phyloP scores from a whole-genome alignment of 92 coral and sea anemone species.

The Porites divaricata region DNA sequence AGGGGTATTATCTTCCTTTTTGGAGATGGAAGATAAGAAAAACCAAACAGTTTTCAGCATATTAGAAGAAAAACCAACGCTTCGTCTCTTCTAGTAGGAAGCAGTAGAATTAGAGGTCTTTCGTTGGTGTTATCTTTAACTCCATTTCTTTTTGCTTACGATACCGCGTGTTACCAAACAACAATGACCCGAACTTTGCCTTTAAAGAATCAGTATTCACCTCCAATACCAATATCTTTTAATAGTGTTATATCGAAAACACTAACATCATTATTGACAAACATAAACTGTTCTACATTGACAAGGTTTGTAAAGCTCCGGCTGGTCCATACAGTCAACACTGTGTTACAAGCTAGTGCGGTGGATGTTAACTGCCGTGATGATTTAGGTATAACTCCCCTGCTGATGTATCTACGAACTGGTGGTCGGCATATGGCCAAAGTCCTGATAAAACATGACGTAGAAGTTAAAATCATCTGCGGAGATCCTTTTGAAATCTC shows the following conservation, averaged over 20 bases:
- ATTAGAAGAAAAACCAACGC: conserved; percentile 4
- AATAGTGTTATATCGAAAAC: neutral
- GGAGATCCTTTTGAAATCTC: conserved; percentile 43
- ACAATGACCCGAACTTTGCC: neutral
- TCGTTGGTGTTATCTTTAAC: conserved; percentile 1
- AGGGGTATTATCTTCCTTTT: neutral
- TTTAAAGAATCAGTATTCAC: conserved; percentile 3
- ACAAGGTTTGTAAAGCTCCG: neutral
- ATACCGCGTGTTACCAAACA: neutral
- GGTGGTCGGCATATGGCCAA: conserved; percentile 67
- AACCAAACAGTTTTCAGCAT: conserved; percentile 1
- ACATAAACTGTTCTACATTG: neutral
- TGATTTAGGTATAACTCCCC: conserved; percentile 17
- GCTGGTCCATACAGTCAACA: neutral
- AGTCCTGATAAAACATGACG: conserved; percentile 43
- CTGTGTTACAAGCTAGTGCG: conserved; percentile 11
- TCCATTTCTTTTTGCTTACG: neutral
- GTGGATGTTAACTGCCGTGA: conserved; percentile 33
- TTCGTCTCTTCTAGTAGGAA: conserved; percentile 1
- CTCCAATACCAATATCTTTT: neutral
- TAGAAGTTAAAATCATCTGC: conserved; percentile 25
- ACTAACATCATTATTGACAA: neutral
- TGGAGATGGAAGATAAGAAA: neutral
- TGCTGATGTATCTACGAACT: conserved; percentile 7
- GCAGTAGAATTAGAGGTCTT: neutral